Evolutionary conservation across 2,797 vertebrate species (phyloP), one percentile per base, ranked within the genome.

Genomic region (Euthynnus affinis): DNA sequence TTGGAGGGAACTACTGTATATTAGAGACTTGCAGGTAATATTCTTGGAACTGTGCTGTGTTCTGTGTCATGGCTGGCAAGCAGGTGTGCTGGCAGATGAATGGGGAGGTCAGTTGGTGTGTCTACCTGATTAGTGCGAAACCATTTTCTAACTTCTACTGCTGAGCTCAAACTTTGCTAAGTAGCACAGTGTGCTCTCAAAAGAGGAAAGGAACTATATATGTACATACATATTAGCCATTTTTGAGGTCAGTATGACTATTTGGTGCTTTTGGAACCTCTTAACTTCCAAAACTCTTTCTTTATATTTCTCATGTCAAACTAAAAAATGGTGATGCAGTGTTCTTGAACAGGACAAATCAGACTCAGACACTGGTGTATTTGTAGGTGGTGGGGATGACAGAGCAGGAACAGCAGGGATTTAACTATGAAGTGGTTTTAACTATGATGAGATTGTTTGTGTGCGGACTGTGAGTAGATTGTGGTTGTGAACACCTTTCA

Each of bases 61-160:
- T 63, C 60, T 64, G 14, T 63, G 51, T 77, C 51, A 63, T 25
- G 18, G 62, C 49, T 61, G 63, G 22, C 62, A 46, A 14, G 78
- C 87, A 90, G 89, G 83, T 90, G 86, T 74, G 56, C 53, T 6
- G 37, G 58, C 84, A 87, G 87, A 86, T 87, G 79, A 81, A 86
- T 74, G 64, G 75, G 49, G 69, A 80, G 86, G 88, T 89, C 83
- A 86, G 37, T 60, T 61, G 66, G 57, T 42, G 56, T 78, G 75
- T 84, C 82, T 84, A 51, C 82, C 90, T 90, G 85, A 90, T 88
- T 87, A 90, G 85, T 69, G 22, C 59, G 63, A 87, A 86, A 83
- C 75, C 56, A 52, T 87, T 74, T 71, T 89, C 76, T 85, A 84
- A 83, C 85, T 81, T 76, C 77, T 81, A 72, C 62, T 86, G 89